Percentiles rank a stretch among this genome's conserved stretches.
Conservation (phyloP, 2,113 vertebrate genomes). For the Cavia porcellus region DNA sequence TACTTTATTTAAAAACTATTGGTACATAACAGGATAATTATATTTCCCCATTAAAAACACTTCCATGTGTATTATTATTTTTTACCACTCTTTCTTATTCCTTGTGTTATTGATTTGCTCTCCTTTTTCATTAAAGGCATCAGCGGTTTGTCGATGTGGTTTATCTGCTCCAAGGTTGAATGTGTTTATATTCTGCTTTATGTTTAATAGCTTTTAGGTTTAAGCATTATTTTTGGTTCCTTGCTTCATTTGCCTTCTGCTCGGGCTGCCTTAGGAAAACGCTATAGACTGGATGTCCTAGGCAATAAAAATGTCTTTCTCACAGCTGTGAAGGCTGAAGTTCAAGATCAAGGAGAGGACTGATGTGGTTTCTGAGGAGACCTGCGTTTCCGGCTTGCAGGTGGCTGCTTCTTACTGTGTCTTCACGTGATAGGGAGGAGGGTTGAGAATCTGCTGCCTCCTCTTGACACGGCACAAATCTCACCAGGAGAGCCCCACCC, state of each 20-base stretch:
- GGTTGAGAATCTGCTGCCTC: not conserved
- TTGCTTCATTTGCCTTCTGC: conserved; percentile 17
- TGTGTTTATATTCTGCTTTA: conserved; percentile 14
- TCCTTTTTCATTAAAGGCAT: not conserved
- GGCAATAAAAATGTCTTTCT: not conserved
- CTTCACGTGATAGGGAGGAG: not conserved
- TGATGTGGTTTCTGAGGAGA: not conserved
- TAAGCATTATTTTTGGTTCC: not conserved
- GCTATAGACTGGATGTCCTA: not conserved
- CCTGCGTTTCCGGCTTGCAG: not conserved
- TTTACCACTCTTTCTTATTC: not conserved
- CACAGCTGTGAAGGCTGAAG: not conserved
- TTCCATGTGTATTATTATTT: not conserved
- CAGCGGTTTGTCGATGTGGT: not conserved
- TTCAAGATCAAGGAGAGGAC: no score
- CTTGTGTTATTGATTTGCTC: not conserved
- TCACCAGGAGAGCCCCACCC: not conserved
- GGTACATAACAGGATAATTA: not conserved
- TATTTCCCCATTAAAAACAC: not conserved
- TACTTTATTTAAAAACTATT: not conserved
- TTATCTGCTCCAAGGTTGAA: not conserved
- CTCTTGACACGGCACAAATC: not conserved
- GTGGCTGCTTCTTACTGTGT: not conserved
- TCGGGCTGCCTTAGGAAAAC: not conserved
- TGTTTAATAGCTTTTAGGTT: not conserved